Percentiles rank a stretch among this genome's conserved stretches.
phyloP scores from a whole-genome alignment of 2,113 vertebrate species.

The Murina feae region DNA sequence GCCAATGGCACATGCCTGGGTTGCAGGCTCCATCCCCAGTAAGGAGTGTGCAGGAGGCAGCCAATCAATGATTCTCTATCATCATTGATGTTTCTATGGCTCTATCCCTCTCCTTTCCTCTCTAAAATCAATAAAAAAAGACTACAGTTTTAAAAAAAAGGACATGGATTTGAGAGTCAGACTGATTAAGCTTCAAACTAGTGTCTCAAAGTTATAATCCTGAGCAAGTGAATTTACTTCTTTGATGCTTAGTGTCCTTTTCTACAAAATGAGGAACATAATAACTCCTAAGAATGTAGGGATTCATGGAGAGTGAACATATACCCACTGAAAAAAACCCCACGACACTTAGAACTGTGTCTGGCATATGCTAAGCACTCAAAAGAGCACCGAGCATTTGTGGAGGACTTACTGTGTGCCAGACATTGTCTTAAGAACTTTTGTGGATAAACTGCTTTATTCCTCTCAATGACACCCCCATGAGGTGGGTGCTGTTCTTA shows the following conservation, averaged over 20 bases:
- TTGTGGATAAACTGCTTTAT: neutral
- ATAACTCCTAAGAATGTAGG: neutral
- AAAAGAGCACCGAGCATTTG: neutral
- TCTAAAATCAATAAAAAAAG: no score
- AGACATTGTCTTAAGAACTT: neutral
- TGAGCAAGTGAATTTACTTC: neutral
- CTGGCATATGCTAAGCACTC: neutral
- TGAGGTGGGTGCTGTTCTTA: no score
- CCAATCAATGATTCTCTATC: no score
- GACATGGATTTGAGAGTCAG: neutral
- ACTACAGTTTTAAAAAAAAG: neutral
- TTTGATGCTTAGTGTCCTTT: neutral
- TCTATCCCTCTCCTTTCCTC: no score
- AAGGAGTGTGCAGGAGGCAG: no score
- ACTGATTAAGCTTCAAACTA: neutral
- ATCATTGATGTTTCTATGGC: no score
- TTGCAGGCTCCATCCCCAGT: no score
- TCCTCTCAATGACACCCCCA: neutral
- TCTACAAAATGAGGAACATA: neutral
- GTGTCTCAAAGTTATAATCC: neutral
- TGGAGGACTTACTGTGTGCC: neutral
- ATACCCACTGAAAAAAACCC: neutral
- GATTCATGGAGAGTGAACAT: neutral
- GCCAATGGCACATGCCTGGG: no score
- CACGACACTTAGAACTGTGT: neutral